These are phyloP conservation scores for Parascotia fuliginaria DNA, from an alignment of 2,888 invertebrate genomes.

Conservation along the genomic window DNA sequence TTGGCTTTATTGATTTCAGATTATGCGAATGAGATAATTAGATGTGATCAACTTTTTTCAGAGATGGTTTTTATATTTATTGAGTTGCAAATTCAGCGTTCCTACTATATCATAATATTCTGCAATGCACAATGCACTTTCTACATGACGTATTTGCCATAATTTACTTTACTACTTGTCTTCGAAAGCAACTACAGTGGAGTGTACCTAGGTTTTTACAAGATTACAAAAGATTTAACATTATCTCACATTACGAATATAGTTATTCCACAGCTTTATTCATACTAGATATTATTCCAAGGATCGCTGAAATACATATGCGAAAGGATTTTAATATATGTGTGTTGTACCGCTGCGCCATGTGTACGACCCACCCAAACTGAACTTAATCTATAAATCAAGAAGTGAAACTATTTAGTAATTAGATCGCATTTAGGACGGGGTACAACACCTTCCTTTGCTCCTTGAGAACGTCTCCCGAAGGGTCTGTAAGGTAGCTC, in stretches of 20 bases:
- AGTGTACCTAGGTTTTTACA: no score
- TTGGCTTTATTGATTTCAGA: slow-evolving; percentile 48
- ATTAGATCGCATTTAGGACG: slow-evolving; percentile 85
- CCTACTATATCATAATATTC: no score
- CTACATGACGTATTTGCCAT: no score
- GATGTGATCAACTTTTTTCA: neutral
- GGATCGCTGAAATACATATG: slow-evolving; percentile 47
- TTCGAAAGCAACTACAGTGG: no score
- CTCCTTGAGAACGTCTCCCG: slow-evolving; percentile 79
- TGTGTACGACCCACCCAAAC: slow-evolving; percentile 65
- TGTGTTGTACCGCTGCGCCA: slow-evolving; percentile 65
- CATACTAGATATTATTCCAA: neutral
- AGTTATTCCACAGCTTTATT: no score
- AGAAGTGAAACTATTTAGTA: slow-evolving; percentile 86
- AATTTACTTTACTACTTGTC: no score
- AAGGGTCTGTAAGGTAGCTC: slow-evolving; percentile 80
- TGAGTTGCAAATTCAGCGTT: no score
- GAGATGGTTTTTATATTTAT: neutral
- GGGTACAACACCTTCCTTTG: slow-evolving; percentile 79
- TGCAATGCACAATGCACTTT: no score
- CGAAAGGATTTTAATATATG: slow-evolving; percentile 75
- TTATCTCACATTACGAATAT: no score
- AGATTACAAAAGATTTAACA: no score
- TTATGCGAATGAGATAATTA: slow-evolving; percentile 20
- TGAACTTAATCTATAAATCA: slow-evolving; percentile 86